Evolutionary conservation across 1,140 invertebrate genomes (phyloP), one percentile per base, ranked within the genome.

Genomic region (Telenomus remus): DNA sequence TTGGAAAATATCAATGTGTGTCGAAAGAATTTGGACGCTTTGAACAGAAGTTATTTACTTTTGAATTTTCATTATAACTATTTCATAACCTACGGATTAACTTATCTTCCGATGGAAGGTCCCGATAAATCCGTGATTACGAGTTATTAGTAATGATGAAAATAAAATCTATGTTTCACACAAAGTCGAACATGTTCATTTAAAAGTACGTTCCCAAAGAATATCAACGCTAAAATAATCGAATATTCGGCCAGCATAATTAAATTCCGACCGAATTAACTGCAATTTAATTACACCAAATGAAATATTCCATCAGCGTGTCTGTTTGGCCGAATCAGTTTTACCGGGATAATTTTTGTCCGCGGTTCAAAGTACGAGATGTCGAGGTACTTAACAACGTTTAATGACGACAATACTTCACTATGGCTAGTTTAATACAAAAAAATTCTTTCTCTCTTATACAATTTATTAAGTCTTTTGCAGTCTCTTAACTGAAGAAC

Each of bases 261-360:
- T 70, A 70, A 19, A 19, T 70, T 39, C 35, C 33, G 4, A 42
- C 12, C 0, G 47, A 68, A 68, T 68, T 59, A 60, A 53, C 65
- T 47, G 39, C 51, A 68, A 60, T 56, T 61, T 55, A 61, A 70
- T 70, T 61, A 33, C 33, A 55, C 55, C 54, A 69, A 55, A 50
- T 39, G 46, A 27, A 13, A 4, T 56, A 12, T 7, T 49, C 14
- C 12, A 34, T 39, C 27, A 14, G n/a, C 34, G 7, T 42, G 15
- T 44, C 14, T 33, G 15, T 44, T n/a, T 33, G 15, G 47, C 8
- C 10, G 47, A 39, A 39, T 39, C 37, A 34, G 27, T 50, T 42
- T 12, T 34, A 44, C 12, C 13, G 6, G n/a, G 16, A 49, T 42
- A 19, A 51, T 66, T 66, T 66, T 57, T 51, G 51, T 57, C 27